phyloP scores from a whole-genome alignment of 2,888 invertebrate species.

The Cerceris rybyensis region DNA sequence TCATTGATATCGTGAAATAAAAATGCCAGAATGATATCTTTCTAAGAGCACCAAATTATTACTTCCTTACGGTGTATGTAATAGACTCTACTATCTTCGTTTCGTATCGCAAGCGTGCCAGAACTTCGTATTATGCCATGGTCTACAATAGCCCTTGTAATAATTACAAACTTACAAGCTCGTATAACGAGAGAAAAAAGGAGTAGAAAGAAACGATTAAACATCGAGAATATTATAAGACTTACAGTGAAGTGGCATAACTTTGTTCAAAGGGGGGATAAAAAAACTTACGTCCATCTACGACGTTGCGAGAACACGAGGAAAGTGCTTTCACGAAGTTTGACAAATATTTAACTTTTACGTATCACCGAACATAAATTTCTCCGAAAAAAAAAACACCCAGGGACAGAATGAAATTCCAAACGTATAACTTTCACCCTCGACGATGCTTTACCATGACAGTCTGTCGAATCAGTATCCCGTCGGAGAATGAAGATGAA shows the following conservation, averaged over 20 bases:
- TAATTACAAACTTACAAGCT: slow-evolving; percentile 59
- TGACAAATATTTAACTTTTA: background rate
- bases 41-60: slow-evolving; percentile 27
- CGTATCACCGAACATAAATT: background rate
- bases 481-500: no score
- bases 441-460: background rate
- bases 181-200: slow-evolving; percentile 21
- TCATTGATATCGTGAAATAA: background rate
- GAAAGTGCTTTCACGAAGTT: background rate
- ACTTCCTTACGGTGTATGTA: slow-evolving; percentile 44
- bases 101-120: slow-evolving; percentile 44
- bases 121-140: slow-evolving; percentile 47
- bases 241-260: no score
- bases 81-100: slow-evolving; percentile 46
- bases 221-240: background rate
- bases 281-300: no score
- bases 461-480: no score
- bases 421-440: background rate
- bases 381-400: background rate
- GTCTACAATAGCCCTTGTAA: slow-evolving; percentile 38
- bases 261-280: no score
- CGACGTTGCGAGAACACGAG: no score
- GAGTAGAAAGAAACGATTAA: background rate
- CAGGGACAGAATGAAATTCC: no score
- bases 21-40: slow-evolving; percentile 37